Conservation (phyloP, 1,140 invertebrate species). For the Cydia pomonella region DNA sequence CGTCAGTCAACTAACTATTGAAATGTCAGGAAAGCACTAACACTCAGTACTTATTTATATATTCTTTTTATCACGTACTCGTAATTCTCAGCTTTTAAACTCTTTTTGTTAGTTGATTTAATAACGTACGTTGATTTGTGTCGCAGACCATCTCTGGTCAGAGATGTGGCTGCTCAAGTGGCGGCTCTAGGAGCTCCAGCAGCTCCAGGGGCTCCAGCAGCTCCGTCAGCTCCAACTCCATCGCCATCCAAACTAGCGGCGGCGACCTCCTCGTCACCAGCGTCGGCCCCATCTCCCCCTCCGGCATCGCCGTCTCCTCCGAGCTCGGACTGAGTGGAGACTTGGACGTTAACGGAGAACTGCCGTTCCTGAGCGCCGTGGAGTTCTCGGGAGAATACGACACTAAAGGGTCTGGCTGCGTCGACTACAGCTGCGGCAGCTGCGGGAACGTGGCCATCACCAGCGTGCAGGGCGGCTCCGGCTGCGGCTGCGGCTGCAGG, state of each 20-base stretch:
- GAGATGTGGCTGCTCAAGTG: not conserved
- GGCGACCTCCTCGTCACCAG: constrained; percentile 7
- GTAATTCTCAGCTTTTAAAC: too few species aligned
- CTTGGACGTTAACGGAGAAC: not conserved
- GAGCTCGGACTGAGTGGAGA: not conserved
- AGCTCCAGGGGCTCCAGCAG: too few species aligned
- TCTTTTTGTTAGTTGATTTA: too few species aligned
- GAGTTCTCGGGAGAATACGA: not conserved
- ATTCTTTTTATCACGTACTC: too few species aligned
- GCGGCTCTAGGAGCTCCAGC: too few species aligned
- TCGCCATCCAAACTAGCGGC: not conserved
- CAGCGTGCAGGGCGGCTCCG: constrained; percentile 1
- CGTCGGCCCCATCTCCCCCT: constrained; percentile 31
- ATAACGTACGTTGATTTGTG: not conserved
- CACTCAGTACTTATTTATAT: too few species aligned
- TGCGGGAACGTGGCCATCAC: constrained; percentile 11
- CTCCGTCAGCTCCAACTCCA: not conserved
- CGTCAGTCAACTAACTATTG: too few species aligned
- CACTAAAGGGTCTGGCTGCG: not conserved
- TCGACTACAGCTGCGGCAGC: constrained; percentile 20
- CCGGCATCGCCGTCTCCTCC: constrained; percentile 22
- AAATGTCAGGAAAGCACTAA: too few species aligned
- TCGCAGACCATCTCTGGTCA: constrained; percentile 1
- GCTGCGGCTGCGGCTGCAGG: not conserved
- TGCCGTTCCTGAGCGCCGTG: constrained; percentile 31